phyloP scores from a whole-genome alignment of 2,797 vertebrate genomes.

The Parauchenoglanis ngamensis region DNA sequence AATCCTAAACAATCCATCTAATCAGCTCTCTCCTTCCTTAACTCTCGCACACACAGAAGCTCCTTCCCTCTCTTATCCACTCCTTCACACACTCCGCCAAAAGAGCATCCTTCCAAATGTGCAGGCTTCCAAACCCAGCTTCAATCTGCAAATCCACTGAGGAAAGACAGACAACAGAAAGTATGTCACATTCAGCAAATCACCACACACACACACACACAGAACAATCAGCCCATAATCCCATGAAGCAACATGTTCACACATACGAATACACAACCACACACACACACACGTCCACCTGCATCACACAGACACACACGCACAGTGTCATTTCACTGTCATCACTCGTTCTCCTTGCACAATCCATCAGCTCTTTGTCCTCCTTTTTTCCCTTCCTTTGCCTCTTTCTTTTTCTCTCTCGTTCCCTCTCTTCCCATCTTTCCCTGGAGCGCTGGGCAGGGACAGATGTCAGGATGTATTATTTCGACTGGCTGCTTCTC shows the following conservation, averaged over 20 bases:
- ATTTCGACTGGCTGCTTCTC: slow-evolving; percentile 71
- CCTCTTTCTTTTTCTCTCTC: slow-evolving; percentile 36
- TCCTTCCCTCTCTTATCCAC: slow-evolving; percentile 15
- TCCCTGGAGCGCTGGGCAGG: slow-evolving; percentile 70
- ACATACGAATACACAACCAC: background rate
- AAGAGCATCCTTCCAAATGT: slow-evolving; percentile 45
- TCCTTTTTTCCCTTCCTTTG: slow-evolving; percentile 48
- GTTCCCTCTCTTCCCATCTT: slow-evolving; percentile 11
- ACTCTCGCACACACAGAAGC: background rate
- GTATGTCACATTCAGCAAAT: slow-evolving; percentile 50
- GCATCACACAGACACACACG: background rate
- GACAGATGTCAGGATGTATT: slow-evolving; percentile 79
- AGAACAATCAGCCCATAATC: slow-evolving; percentile 32
- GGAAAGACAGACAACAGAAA: slow-evolving; percentile 55
- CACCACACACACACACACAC: slow-evolving; percentile 17
- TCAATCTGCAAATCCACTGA: slow-evolving; percentile 51
- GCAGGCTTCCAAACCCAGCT: slow-evolving; percentile 47
- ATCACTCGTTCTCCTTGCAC: slow-evolving; percentile 32
- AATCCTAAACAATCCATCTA: slow-evolving; percentile 16
- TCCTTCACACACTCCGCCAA: slow-evolving; percentile 28
- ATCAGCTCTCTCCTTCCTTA: slow-evolving; percentile 11
- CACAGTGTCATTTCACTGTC: slow-evolving; percentile 29
- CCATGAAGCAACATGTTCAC: slow-evolving; percentile 28
- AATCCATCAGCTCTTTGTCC: slow-evolving; percentile 47
- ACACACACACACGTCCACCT: slow-evolving; percentile 24